phyloP scores from a whole-genome alignment of 2,888 invertebrate genomes.

The Cybosia mesomella region DNA sequence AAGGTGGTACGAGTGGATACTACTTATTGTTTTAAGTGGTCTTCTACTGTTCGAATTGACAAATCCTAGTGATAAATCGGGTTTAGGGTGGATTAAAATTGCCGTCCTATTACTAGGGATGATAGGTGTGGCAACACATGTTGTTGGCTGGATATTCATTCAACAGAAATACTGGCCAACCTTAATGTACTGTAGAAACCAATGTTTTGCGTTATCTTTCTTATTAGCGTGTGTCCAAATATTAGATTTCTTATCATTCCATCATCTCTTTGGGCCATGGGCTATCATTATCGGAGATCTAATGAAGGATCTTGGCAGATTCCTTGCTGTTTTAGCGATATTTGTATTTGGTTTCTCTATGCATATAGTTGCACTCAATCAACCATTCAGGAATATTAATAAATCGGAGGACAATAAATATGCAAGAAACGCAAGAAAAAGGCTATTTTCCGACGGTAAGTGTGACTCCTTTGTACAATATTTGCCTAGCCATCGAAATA shows the following conservation, averaged over 20 bases:
- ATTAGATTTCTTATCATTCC: constrained; percentile 98
- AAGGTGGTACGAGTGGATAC: constrained; percentile 98
- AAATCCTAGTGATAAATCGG: constrained; percentile 98
- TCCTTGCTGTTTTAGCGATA: constrained; percentile 98
- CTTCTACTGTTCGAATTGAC: constrained; percentile 98
- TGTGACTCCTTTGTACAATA: constrained; percentile 53
- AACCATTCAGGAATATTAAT: constrained; percentile 93
- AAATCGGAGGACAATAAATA: constrained; percentile 88
- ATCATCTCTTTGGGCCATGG: constrained; percentile 99
- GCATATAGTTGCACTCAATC: constrained; percentile 98
- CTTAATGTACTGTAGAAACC: constrained; percentile 97
- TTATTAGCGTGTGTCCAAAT: constrained; percentile 99
- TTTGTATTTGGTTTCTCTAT: constrained; percentile 99
- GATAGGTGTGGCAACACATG: constrained; percentile 96
- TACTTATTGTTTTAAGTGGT: constrained; percentile 98
- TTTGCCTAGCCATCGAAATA: constrained; percentile 37
- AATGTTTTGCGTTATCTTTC: constrained; percentile 98
- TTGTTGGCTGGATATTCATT: constrained; percentile 91
- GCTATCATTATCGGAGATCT: constrained; percentile 99
- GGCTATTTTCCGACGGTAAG: constrained; percentile 92
- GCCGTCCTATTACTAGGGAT: constrained; percentile 95
- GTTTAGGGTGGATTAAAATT: constrained; percentile 97
- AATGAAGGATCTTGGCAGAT: constrained; percentile 97
- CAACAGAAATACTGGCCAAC: constrained; percentile 93
- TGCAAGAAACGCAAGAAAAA: constrained; percentile 84